phyloP scores from a whole-genome alignment of 2,888 invertebrate genomes.

The Rosalia funebris region DNA sequence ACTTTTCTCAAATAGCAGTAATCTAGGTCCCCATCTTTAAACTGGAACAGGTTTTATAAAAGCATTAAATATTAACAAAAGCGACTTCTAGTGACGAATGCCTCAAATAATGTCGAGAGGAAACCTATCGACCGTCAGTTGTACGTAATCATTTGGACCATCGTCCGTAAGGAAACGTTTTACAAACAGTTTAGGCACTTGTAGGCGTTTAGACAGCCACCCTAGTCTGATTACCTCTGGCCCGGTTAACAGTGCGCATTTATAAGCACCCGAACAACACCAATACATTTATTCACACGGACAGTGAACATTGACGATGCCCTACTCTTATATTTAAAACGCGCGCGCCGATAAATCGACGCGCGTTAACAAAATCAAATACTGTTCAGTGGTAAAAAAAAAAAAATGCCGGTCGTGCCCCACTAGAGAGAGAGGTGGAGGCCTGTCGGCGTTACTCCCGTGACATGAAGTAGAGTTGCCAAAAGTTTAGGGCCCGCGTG shows the following conservation, averaged over 20 bases:
- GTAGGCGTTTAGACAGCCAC: too few relatives aligned
- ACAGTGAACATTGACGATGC: constrained; percentile 7
- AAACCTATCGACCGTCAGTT: too few relatives aligned
- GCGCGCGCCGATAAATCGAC: neutral
- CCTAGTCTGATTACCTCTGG: neutral
- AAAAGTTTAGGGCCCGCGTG: constrained; percentile 11
- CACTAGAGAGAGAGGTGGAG: neutral
- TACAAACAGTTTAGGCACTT: too few relatives aligned
- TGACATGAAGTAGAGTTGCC: constrained; percentile 19
- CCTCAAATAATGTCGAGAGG: too few relatives aligned
- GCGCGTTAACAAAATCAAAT: neutral
- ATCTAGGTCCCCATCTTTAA: too few relatives aligned
- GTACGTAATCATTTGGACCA: too few relatives aligned
- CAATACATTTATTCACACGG: constrained; percentile 5
- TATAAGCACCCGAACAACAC: constrained; percentile 12
- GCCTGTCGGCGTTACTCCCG: neutral
- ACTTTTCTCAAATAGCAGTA: too few relatives aligned
- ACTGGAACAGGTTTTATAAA: too few relatives aligned
- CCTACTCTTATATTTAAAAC: neutral
- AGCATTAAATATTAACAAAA: too few relatives aligned
- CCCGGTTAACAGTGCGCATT: neutral
- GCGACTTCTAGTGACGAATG: too few relatives aligned
- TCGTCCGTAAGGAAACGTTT: too few relatives aligned
- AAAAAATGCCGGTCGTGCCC: neutral
- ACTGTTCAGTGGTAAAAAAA: neutral